Conservation (phyloP, 1,140 invertebrate species). For the Monochamus saltuarius region DNA sequence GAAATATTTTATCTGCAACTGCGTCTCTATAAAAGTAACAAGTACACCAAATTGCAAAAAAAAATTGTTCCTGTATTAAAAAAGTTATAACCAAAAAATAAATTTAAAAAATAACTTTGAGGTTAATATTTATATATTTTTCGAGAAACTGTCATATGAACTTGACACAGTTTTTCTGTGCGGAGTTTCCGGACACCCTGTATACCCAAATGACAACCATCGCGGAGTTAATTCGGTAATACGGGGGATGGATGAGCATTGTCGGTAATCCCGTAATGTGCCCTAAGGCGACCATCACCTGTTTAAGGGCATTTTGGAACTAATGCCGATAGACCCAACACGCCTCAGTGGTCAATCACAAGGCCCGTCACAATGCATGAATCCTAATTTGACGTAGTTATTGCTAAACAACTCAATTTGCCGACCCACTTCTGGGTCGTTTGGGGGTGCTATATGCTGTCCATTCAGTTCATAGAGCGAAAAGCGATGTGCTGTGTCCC, state of each 20-base stretch:
- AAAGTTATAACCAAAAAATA: too few relatives aligned
- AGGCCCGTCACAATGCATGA: conserved; percentile 7
- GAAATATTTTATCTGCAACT: too few relatives aligned
- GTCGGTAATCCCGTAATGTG: neutral
- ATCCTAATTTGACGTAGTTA: conserved; percentile 5
- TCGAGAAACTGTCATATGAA: too few relatives aligned
- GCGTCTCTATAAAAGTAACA: too few relatives aligned
- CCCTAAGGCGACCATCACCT: conserved; percentile 1
- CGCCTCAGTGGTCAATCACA: conserved; percentile 13
- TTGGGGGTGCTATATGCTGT: neutral
- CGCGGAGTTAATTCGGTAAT: conserved; percentile 18
- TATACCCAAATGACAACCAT: conserved; percentile 11
- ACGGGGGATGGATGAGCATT: neutral
- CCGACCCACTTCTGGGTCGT: conserved; percentile 1
- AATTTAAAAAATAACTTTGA: too few relatives aligned
- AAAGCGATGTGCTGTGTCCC: neutral
- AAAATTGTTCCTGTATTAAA: too few relatives aligned
- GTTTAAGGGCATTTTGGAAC: neutral
- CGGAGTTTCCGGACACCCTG: too few relatives aligned
- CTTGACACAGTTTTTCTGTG: too few relatives aligned
- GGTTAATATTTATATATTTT: too few relatives aligned
- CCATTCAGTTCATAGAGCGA: neutral
- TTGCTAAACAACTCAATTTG: conserved; percentile 16
- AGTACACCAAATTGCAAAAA: too few relatives aligned
- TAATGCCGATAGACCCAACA: neutral